A percentile compares a stretch with the other conserved stretches of the same genome.
phyloP scores from a whole-genome alignment of 2,797 vertebrate genomes.

The Apogon talboti region DNA sequence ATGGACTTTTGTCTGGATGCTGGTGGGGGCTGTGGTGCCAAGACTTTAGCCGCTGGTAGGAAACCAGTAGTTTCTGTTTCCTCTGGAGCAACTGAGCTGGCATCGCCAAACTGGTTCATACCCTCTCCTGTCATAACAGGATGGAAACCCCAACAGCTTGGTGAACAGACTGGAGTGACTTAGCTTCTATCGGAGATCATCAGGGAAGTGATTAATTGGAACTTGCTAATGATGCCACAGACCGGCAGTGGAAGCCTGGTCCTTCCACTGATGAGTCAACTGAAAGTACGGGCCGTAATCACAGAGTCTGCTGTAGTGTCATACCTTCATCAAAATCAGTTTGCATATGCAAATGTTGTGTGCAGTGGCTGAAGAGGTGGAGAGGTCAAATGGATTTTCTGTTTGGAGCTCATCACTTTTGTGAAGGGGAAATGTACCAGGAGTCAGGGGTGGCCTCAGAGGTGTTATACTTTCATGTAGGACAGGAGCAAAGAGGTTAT shows the following conservation, averaged over 20 bases:
- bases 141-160: conserved; percentile 21
- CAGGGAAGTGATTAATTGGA: conserved; percentile 15
- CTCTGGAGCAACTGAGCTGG: conserved; percentile 11
- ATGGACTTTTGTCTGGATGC: conserved; percentile 26
- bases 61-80: conserved; percentile 11
- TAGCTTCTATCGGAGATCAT: conserved; percentile 18
- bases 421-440: not conserved
- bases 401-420: not conserved
- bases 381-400: not conserved
- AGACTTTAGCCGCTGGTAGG: not conserved
- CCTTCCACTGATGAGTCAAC: conserved; percentile 1
- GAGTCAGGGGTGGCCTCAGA: not conserved
- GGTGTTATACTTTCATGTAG: not conserved
- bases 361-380: not conserved
- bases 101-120: conserved; percentile 31
- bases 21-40: conserved; percentile 25
- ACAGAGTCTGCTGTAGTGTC: not conserved
- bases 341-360: not conserved
- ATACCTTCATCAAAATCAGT: not conserved
- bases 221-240: conserved; percentile 13
- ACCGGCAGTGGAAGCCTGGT: not conserved
- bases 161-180: conserved; percentile 32
- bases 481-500: not conserved
- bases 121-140: conserved; percentile 22
- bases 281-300: conserved; percentile 2